Percentiles rank a stretch among this genome's conserved stretches.
Evolutionary conservation across 2,113 vertebrate species (phyloP).

Genomic region (Lepus europaeus): DNA sequence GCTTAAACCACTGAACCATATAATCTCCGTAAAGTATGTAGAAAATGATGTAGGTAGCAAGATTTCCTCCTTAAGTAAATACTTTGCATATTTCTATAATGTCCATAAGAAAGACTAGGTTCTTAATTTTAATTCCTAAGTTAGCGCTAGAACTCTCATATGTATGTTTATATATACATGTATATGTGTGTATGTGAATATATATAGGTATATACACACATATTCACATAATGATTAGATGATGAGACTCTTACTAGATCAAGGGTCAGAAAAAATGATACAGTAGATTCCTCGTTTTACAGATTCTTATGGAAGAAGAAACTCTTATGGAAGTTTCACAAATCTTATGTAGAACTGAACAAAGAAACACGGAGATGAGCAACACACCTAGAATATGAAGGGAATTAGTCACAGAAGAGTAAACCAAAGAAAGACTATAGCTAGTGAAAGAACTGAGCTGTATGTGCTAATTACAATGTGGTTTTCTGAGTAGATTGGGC

Average conservation of each 20-base stretch:
- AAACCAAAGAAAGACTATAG: background rate
- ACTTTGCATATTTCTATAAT: constrained; percentile 31
- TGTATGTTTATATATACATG: too few relatives aligned
- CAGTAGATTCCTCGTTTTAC: too few relatives aligned
- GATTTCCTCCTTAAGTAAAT: constrained; percentile 23
- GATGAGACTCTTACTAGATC: background rate
- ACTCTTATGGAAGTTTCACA: background rate
- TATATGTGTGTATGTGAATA: too few relatives aligned
- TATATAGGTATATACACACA: background rate
- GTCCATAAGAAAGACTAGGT: background rate
- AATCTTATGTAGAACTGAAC: background rate
- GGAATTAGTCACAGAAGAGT: constrained; percentile 9
- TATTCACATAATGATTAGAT: constrained; percentile 1
- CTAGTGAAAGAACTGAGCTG: background rate
- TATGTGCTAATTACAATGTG: background rate
- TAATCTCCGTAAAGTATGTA: background rate
- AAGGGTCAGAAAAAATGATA: constrained; percentile 31
- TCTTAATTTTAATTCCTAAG: constrained; percentile 41
- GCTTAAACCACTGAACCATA: constrained; percentile 9
- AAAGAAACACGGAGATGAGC: background rate
- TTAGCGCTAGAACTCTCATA: background rate
- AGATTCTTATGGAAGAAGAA: background rate
- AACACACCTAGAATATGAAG: background rate
- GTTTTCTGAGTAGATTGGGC: background rate
- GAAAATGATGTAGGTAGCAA: background rate